These are phyloP conservation scores for Merluccius polli DNA, from an alignment of 2,797 vertebrate species.

Conservation along the genomic window DNA sequence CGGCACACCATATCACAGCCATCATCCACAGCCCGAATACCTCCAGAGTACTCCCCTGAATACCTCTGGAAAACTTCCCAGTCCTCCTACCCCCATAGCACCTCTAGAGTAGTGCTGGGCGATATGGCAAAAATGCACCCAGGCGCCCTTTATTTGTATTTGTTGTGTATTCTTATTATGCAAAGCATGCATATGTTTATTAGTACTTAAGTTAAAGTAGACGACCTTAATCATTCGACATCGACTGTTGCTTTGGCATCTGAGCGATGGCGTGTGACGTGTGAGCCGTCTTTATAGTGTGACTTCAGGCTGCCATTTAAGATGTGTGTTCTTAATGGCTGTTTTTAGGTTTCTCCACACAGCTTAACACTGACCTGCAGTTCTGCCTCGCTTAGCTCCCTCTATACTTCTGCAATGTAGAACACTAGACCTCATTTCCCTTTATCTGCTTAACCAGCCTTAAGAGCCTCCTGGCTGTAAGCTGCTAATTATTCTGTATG, in stretches of 20 bases:
- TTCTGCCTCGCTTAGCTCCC: background rate
- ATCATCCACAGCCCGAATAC: background rate
- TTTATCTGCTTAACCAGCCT: constrained; percentile 23
- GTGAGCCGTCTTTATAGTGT: background rate
- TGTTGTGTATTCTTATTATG: too few species aligned
- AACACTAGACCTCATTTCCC: constrained; percentile 13
- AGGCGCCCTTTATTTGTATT: too few species aligned
- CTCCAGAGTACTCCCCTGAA: background rate
- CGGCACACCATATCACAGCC: background rate
- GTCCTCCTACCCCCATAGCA: background rate
- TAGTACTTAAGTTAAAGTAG: background rate
- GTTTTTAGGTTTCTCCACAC: background rate
- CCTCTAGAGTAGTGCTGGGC: background rate
- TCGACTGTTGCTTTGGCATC: background rate
- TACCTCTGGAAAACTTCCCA: background rate
- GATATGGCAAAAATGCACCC: background rate
- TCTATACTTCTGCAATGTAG: background rate
- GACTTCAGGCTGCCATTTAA: background rate
- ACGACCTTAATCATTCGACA: background rate
- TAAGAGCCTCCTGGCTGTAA: constrained; percentile 12
- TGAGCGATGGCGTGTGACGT: background rate
- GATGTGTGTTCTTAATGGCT: background rate
- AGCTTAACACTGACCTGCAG: background rate
- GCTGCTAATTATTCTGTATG: constrained; percentile 23
- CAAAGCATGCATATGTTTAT: background rate